Conservation (phyloP, 2,113 vertebrate species). For the Micronisus gabar region DNA sequence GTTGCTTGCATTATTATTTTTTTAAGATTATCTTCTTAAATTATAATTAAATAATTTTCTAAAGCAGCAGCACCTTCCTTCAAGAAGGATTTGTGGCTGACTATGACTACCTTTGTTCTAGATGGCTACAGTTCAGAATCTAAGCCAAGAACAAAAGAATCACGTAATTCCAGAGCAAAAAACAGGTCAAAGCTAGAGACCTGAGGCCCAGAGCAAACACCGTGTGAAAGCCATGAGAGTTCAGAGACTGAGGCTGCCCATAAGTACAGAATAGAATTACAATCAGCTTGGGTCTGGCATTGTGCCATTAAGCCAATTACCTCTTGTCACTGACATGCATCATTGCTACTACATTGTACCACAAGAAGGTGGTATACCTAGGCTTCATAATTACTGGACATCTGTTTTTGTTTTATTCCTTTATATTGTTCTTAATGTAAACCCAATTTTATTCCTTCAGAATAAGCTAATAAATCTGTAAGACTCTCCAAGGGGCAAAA, state of each 20-base stretch:
- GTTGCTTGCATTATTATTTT: background rate
- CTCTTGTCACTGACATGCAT: background rate
- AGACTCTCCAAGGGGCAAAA: background rate
- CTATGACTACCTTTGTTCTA: background rate
- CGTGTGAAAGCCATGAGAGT: background rate
- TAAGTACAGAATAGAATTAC: background rate
- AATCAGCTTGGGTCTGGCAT: background rate
- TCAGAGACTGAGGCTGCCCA: rapidly evolving
- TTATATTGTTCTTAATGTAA: background rate
- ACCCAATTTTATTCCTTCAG: background rate
- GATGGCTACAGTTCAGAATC: background rate
- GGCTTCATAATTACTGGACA: background rate
- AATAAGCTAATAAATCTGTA: background rate
- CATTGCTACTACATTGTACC: background rate
- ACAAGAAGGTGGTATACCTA: background rate
- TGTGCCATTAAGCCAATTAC: background rate
- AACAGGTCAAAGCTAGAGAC: background rate
- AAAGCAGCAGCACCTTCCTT: background rate
- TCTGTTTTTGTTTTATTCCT: background rate
- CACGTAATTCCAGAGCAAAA: background rate
- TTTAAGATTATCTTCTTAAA: background rate
- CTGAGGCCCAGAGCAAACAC: background rate
- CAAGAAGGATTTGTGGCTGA: background rate
- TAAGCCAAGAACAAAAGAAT: background rate
- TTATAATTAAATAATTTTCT: background rate